Conservation (phyloP, 2,888 invertebrate genomes). For the Strigamia transsilvanica region DNA sequence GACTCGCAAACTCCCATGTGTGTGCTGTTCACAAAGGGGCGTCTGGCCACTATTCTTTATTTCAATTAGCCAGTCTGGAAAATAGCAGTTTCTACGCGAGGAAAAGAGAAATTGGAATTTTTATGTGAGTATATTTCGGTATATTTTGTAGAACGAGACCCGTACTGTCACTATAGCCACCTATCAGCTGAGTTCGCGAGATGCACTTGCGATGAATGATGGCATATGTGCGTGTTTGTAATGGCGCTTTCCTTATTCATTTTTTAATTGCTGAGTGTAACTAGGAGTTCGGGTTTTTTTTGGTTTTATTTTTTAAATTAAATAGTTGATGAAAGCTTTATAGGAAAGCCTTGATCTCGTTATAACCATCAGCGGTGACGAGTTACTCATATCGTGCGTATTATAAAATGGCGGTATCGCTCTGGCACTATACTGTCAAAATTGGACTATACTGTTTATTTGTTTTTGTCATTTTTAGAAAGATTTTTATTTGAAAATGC, state of each 20-base stretch:
- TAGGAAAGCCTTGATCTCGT: neutral
- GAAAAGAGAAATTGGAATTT: neutral
- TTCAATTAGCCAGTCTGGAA: neutral
- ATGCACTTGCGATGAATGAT: constrained; percentile 36
- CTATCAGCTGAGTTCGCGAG: constrained; percentile 31
- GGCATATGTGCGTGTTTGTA: constrained; percentile 28
- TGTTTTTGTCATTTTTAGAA: neutral
- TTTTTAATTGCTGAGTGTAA: neutral
- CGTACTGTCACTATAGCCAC: neutral
- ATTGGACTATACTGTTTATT: neutral
- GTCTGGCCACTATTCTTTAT: constrained; percentile 4
- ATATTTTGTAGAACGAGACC: neutral
- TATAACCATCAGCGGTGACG: neutral
- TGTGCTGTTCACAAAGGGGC: neutral
- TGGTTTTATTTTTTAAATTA: neutral
- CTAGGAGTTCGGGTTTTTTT: neutral
- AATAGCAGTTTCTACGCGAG: neutral
- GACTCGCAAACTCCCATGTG: constrained; percentile 23
- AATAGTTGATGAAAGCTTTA: neutral
- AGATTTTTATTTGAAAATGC: neutral
- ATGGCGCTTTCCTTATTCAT: constrained; percentile 10
- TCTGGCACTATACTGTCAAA: neutral
- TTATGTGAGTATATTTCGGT: neutral
- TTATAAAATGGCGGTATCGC: constrained; percentile 22
- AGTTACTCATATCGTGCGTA: neutral